Evolutionary conservation across 2,113 vertebrate species (phyloP).

Genomic region (Dicrurus megarhynchus): DNA sequence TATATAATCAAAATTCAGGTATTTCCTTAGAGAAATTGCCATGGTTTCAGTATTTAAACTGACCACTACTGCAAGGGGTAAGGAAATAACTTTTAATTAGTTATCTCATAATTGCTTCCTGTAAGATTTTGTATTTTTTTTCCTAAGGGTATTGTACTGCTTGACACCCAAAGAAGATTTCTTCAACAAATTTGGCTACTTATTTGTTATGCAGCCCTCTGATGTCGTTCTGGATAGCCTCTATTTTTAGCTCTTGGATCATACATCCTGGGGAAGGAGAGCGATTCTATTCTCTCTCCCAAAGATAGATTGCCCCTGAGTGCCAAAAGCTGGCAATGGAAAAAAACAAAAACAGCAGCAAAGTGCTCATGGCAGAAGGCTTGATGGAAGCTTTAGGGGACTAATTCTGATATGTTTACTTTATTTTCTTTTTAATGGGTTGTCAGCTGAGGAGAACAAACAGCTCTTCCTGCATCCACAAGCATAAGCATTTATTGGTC

Average conservation of each 20-base stretch:
- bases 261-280: background rate
- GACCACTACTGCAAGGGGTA: background rate
- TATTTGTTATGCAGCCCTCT: background rate
- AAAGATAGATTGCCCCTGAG: conserved; percentile 40
- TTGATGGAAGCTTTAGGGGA: conserved; percentile 68
- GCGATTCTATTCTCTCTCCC: background rate
- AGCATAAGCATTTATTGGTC: conserved; percentile 72
- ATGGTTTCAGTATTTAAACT: background rate
- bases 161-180: background rate
- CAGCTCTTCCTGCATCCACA: conserved; percentile 70
- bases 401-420: conserved; percentile 72
- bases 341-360: conserved; percentile 45
- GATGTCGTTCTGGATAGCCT: background rate
- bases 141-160: background rate
- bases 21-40: background rate
- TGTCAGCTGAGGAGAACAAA: conserved; percentile 77
- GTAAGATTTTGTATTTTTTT: background rate
- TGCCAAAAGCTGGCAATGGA: conserved; percentile 38
- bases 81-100: background rate
- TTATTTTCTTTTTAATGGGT: conserved; percentile 77
- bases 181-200: background rate
- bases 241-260: conserved; percentile 27
- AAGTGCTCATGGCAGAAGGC: conserved; percentile 53
- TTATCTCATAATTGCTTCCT: background rate
- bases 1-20: background rate